A percentile compares a stretch with the other conserved stretches of the same genome.
phyloP scores from a whole-genome alignment of 2,888 invertebrate species.

The Drosophila subsilvestris region DNA sequence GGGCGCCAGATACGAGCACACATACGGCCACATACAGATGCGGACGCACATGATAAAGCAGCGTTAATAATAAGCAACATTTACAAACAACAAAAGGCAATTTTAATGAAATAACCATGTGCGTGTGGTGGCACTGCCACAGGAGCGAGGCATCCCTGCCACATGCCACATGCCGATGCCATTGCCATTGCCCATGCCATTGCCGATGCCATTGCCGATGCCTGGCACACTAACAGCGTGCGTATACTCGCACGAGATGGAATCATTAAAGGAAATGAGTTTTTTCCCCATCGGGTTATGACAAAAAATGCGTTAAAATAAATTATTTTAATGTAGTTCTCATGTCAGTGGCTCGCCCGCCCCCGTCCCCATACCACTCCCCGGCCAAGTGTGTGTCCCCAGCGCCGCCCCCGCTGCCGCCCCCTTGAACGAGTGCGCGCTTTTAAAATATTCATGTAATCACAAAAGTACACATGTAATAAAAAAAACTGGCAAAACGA shows the following conservation, averaged over 20 bases:
- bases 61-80: constrained; percentile 79
- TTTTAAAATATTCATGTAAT: constrained; percentile 80
- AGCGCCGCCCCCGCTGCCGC: background rate
- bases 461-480: constrained; percentile 80
- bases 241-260: constrained; percentile 66
- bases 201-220: too few relatives aligned
- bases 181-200: too few relatives aligned
- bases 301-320: constrained; percentile 81
- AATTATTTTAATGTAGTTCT: constrained; percentile 83
- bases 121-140: constrained; percentile 51
- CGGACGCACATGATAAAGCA: constrained; percentile 55
- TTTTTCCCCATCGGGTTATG: constrained; percentile 79
- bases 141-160: constrained; percentile 27
- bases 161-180: constrained; percentile 9
- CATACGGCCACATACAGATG: constrained; percentile 22
- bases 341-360: constrained; percentile 68
- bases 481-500: constrained; percentile 54
- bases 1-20: constrained; percentile 16
- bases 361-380: constrained; percentile 13
- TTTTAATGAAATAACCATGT: constrained; percentile 79
- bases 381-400: constrained; percentile 8
- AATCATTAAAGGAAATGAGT: constrained; percentile 80
- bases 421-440: constrained; percentile 55
- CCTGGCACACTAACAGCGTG: constrained; percentile 51
- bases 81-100: constrained; percentile 80